Evolutionary conservation across 2,888 invertebrate species (phyloP), one percentile per base, ranked within the genome.

Genomic region (Euplagia quadripunctaria): DNA sequence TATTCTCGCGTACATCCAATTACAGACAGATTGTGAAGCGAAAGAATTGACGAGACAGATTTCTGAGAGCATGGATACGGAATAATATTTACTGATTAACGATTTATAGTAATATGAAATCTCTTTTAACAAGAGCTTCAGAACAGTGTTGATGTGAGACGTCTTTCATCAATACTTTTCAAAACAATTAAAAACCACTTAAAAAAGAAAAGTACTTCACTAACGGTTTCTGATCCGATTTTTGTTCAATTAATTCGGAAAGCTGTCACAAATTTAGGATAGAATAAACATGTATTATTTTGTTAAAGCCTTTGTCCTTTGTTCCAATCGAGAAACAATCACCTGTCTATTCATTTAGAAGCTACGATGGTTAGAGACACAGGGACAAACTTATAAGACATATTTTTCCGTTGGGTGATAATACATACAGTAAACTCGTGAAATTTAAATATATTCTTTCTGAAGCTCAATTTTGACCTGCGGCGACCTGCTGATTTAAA

Each of bases 1-100:
- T 82, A 79, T 79, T 49, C 70, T 73, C 74, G 55, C 73, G 77
- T 75, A 77, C 78, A 80, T 80, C 84, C 83, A 84, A 84, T 84
- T 80, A 80, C 72, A 78, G 73, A 74, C 80, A 80, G 72, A 78
- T 76, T 77, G 77, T 74, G 61, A 74, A 78, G 84, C 75, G 80
- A 78, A 80, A 77, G 76, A 80, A 83, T 81, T 80, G 85, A 77
- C 78, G 79, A 76, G 74, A 75, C 66, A 51, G 58, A 64, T 68
- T 64, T 49, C 41, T 68, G 68, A 43, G 63, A 51, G 41, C 51
- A 51, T 49, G 51, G n/a, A 63, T 63, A 31, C 63, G n/a, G 46
- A 64, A 51, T 41, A 41, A 64, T 68, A 58, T 68, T 55, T 58
- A 69, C 72, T 31, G 52, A 68, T 64, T 58, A 64, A 16, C 46